These are phyloP conservation scores for Parnassius smintheus DNA, from an alignment of 2,888 invertebrate genomes.

Conservation along the genomic window DNA sequence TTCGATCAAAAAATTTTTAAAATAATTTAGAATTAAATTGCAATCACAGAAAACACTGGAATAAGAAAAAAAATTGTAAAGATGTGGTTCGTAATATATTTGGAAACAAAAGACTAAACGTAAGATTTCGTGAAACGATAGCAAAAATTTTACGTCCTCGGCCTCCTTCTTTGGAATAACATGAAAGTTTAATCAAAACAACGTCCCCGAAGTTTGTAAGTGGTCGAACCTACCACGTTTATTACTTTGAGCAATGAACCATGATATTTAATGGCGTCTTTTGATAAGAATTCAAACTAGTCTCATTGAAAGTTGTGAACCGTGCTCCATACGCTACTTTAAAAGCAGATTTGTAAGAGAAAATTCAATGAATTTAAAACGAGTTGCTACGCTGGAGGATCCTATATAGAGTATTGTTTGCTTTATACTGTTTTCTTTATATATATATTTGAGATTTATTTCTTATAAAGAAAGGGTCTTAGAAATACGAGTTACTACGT, in stretches of 20 bases:
- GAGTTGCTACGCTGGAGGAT: slow-evolving; percentile 19
- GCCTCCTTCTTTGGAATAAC: slow-evolving; percentile 26
- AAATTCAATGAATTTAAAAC: slow-evolving; percentile 33
- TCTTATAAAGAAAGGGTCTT: too few relatives aligned
- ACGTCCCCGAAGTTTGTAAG: slow-evolving; percentile 39
- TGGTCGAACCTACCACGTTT: slow-evolving; percentile 37
- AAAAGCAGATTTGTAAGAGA: slow-evolving; percentile 27
- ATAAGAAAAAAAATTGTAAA: too few relatives aligned
- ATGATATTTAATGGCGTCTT: slow-evolving; percentile 41
- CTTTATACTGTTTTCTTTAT: slow-evolving; percentile 5
- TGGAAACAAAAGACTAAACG: too few relatives aligned
- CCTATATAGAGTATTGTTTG: slow-evolving; percentile 18
- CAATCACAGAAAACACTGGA: too few relatives aligned
- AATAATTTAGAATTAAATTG: too few relatives aligned
- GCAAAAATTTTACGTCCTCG: background rate
- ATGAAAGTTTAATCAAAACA: slow-evolving; percentile 57
- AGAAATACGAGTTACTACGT: too few relatives aligned
- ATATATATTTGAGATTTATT: background rate
- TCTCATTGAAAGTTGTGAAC: slow-evolving; percentile 22
- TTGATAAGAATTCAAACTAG: slow-evolving; percentile 40
- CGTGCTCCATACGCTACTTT: slow-evolving; percentile 23
- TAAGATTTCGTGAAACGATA: background rate
- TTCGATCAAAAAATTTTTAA: too few relatives aligned
- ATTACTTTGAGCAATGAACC: slow-evolving; percentile 53
- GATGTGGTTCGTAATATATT: too few relatives aligned